phyloP scores from a whole-genome alignment of 2,797 vertebrate genomes.

The Anableps anableps region DNA sequence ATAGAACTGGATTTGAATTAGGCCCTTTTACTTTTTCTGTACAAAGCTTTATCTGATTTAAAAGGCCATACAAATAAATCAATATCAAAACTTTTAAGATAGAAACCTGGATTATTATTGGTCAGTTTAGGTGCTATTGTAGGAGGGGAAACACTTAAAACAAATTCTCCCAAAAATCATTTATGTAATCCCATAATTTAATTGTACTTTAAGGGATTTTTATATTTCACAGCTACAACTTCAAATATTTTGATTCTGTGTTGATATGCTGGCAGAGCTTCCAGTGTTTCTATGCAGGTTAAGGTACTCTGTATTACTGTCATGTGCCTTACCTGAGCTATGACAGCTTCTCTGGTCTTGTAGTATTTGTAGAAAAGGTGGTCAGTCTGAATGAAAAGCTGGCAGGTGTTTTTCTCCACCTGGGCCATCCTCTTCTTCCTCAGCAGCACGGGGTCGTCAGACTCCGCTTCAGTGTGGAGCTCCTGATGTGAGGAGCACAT shows the following conservation, averaged over 20 bases:
- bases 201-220: not conserved
- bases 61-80: not conserved
- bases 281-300: not conserved
- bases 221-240: not conserved
- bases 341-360: constrained; percentile 95
- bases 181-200: not conserved
- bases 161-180: not conserved
- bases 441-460: constrained; percentile 80
- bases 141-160: not conserved
- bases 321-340: constrained; percentile 86
- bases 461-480: constrained; percentile 33
- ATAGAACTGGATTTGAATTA: not conserved
- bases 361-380: constrained; percentile 96
- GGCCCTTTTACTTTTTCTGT: not conserved
- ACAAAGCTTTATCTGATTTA: not conserved
- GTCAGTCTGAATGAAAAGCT: constrained; percentile 98
- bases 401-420: constrained; percentile 95
- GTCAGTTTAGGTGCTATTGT: not conserved
- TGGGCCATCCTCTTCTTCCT: constrained; percentile 92
- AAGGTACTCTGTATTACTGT: not conserved
- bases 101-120: not conserved
- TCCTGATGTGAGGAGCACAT: constrained; percentile 55
- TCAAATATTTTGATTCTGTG: not conserved
- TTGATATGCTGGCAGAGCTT: not conserved
- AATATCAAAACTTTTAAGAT: not conserved